Evolutionary conservation across 2,797 vertebrate species (phyloP), one percentile per base, ranked within the genome.

Genomic region (Acanthis flammea): DNA sequence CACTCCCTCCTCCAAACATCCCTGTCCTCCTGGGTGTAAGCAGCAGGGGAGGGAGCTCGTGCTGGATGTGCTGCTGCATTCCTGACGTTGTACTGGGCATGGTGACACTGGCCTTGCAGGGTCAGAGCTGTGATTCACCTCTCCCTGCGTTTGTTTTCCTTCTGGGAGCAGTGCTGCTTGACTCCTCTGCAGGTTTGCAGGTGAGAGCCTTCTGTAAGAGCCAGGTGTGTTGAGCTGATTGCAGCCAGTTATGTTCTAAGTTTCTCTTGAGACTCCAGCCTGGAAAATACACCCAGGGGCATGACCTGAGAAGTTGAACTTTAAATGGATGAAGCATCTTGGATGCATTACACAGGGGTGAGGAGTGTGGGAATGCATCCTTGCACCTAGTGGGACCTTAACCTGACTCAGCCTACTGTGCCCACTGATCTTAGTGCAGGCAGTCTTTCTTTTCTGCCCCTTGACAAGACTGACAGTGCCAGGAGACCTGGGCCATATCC

Each of bases 21-120:
- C 19, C 19, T 0, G 0, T 37, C 28, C 4, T 22, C 57, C 14
- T 63, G 3, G 2, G 12, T 1, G 1, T 31, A 39, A 88, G 35
- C 44, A 63, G 28, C 28, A 23, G 42, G 23, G 42, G n/a, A 75
- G 16, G 39, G 51, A 76, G 41, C 18, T 82, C 0, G 0, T 63
- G 41, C 39, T 57, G n/a, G 30, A 21, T 61, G 33, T 12, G 3
- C 42, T 73, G 27, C 51, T 39, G 28, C 2, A 0, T 77, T 74
- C 76, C 45, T 2, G 1, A 2, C 48, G 21, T 23, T 2, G 0
- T 33, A 5, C 0, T 61, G 25, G 15, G n/a, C 30, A 11, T 65
- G 37, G 12, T 71, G 57, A 45, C 27, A 2, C 10, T 86, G 35
- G 39, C 23, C 19, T 71, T 78, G 53, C 15, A 4, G 45, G 24